phyloP scores from a whole-genome alignment of 2,888 invertebrate species.

The Plebejus anna region DNA sequence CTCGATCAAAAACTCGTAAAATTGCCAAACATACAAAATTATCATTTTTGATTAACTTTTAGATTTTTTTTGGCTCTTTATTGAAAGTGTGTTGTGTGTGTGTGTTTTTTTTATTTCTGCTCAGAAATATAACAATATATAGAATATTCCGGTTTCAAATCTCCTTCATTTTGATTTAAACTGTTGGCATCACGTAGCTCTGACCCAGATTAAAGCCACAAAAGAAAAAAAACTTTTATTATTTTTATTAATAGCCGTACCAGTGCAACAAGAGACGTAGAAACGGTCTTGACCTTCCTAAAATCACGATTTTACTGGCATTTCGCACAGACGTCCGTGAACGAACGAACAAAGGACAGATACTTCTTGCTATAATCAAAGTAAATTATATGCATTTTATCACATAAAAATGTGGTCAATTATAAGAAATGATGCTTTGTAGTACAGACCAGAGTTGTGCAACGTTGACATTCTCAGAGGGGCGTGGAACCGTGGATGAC shows the following conservation, averaged over 20 bases:
- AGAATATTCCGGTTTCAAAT: not conserved
- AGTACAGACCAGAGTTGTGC: too few species aligned
- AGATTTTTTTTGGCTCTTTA: too few species aligned
- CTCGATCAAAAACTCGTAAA: too few species aligned
- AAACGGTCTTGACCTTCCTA: conserved; percentile 54
- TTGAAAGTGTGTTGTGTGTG: too few species aligned
- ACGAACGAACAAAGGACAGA: conserved; percentile 57
- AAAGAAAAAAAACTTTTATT: not conserved
- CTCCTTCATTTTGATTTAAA: not conserved
- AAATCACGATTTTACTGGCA: conserved; percentile 55
- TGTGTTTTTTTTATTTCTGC: too few species aligned
- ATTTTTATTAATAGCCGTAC: not conserved
- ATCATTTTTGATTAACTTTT: too few species aligned
- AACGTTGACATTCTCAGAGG: too few species aligned
- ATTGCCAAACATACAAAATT: too few species aligned
- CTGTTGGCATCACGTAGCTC: not conserved
- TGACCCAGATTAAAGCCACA: not conserved
- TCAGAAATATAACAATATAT: not conserved
- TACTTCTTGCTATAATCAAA: conserved; percentile 65
- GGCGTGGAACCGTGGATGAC: not conserved
- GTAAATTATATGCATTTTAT: conserved; percentile 62
- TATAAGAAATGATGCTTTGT: not conserved
- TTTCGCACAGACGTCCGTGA: conserved; percentile 28
- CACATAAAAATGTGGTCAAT: not conserved
- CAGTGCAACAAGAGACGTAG: conserved; percentile 32